Evolutionary conservation across 2,888 invertebrate species (phyloP).

Genomic region (Neoascia interrupta): DNA sequence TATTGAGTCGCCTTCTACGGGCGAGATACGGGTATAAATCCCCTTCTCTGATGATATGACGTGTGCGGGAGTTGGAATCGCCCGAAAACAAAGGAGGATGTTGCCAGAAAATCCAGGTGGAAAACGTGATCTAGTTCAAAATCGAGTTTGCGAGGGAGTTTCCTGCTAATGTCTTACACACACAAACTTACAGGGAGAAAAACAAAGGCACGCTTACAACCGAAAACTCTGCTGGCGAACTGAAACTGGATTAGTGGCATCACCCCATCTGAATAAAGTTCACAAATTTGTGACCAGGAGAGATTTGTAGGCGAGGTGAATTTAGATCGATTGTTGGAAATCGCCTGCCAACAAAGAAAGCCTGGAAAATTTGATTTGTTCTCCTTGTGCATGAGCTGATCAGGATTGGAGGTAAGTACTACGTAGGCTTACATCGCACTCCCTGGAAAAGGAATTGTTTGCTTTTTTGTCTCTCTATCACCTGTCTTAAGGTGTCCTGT

Average conservation of each 20-base stretch:
- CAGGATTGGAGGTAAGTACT: too few species aligned
- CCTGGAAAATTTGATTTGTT: conserved; percentile 1
- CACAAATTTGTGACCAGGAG: conserved; percentile 53
- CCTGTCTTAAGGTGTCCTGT: not conserved
- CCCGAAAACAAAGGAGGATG: conserved; percentile 37
- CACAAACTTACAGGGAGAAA: conserved; percentile 46
- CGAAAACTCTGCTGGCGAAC: too few species aligned
- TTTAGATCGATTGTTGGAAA: conserved; percentile 44
- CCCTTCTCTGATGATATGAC: conserved; percentile 14
- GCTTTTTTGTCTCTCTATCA: too few species aligned
- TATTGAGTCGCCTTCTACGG: conserved; percentile 34
- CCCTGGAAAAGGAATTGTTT: too few species aligned
- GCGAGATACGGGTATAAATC: conserved; percentile 32
- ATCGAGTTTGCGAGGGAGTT: conserved; percentile 47
- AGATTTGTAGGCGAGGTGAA: conserved; percentile 53
- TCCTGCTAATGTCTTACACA: conserved; percentile 41
- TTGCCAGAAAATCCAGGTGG: conserved; percentile 74
- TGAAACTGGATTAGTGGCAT: conserved; percentile 66
- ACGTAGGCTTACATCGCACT: too few species aligned
- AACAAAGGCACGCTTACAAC: too few species aligned
- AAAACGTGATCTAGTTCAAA: conserved; percentile 65
- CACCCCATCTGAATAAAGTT: conserved; percentile 65
- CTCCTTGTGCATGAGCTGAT: not conserved
- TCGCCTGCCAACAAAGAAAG: conserved; percentile 19
- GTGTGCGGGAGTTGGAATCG: conserved; percentile 1